phyloP scores from a whole-genome alignment of 2,797 vertebrate species.

The Pachyuromys duprasi region DNA sequence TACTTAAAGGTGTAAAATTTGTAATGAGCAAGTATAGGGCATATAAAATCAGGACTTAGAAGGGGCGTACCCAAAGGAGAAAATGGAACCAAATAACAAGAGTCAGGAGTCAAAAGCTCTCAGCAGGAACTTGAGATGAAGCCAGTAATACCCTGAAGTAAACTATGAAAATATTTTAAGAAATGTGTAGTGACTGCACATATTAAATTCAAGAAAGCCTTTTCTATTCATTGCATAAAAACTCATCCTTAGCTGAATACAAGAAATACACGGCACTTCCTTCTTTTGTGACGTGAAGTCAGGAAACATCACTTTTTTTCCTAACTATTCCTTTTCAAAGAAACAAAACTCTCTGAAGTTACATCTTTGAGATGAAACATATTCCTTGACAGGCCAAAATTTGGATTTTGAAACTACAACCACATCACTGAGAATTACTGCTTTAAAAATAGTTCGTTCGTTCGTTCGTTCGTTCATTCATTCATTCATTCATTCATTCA shows the following conservation, averaged over 20 bases:
- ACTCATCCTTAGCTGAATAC: not conserved
- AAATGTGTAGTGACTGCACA: not conserved
- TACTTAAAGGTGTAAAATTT: not conserved
- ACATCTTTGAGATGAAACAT: not conserved
- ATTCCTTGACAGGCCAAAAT: not conserved
- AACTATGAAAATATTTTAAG: not conserved
- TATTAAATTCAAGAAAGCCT: not conserved
- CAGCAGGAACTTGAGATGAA: not conserved
- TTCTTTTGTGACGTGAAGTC: not conserved
- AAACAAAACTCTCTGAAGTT: not conserved
- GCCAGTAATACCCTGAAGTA: not conserved
- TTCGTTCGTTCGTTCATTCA: too few species aligned
- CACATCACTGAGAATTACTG: not conserved
- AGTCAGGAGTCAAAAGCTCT: not conserved
- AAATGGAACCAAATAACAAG: not conserved
- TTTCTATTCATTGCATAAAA: not conserved
- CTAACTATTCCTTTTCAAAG: not conserved
- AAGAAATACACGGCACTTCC: not conserved
- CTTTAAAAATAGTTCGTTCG: too few species aligned
- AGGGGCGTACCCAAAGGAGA: not conserved
- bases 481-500: too few species aligned
- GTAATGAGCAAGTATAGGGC: not conserved
- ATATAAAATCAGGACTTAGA: not conserved
- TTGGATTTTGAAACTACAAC: not conserved
- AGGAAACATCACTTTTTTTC: not conserved